Evolutionary conservation across 2,797 vertebrate genomes (phyloP).

Genomic region (Hybognathus amarus): DNA sequence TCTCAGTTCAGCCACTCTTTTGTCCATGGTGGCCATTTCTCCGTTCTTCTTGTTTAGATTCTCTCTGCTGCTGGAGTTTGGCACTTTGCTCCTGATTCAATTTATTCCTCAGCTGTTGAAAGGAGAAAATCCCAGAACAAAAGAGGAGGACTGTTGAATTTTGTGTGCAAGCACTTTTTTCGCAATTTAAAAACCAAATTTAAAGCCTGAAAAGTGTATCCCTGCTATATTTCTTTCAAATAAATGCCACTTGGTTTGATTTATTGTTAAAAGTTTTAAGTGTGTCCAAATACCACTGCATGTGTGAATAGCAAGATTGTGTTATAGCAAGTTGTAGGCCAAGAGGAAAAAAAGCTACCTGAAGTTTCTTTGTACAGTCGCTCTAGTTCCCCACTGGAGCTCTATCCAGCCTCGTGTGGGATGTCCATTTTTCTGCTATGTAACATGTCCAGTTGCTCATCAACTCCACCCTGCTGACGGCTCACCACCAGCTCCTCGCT

Average conservation of each 20-base stretch:
- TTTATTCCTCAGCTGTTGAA: constrained; percentile 87
- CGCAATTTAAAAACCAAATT: background rate
- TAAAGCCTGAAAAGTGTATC: background rate
- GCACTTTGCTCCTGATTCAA: constrained; percentile 92
- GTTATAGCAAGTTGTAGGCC: background rate
- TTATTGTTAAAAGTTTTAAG: background rate
- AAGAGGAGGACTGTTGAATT: constrained; percentile 24
- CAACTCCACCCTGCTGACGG: constrained; percentile 89
- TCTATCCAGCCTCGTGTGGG: constrained; percentile 81
- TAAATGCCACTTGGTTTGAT: background rate
- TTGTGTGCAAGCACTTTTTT: background rate
- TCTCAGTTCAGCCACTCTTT: constrained; percentile 89
- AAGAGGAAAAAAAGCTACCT: constrained; percentile 76
- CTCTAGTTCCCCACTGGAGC: constrained; percentile 86
- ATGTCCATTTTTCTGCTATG: constrained; percentile 81
- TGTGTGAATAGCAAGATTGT: background rate
- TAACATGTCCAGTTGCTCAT: constrained; percentile 92
- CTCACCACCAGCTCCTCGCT: constrained; percentile 90
- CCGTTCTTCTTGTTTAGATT: constrained; percentile 89
- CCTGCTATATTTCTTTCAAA: background rate
- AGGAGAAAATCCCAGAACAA: background rate
- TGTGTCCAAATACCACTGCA: background rate
- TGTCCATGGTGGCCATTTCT: constrained; percentile 90
- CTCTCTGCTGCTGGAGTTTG: constrained; percentile 91
- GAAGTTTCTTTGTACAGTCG: constrained; percentile 91